Base-by-base conservation (phyloP, 2,113 vertebrate species). In the Microcebus tavaratra region DNA sequence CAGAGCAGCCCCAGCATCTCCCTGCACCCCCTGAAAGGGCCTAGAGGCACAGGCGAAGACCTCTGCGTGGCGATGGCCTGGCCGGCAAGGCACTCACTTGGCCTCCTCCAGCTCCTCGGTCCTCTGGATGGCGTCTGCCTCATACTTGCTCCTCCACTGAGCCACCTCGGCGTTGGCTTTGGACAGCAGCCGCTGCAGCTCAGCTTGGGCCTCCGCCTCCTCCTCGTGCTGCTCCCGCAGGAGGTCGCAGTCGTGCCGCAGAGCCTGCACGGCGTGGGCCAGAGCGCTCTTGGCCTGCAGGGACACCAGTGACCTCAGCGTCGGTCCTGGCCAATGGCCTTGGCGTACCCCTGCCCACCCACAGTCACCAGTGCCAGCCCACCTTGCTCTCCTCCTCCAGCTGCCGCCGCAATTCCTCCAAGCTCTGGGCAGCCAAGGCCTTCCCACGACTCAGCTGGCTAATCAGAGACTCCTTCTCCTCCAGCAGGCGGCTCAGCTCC, bases 301-400 rank as follows among this genome's bases (percentile, higher is more conserved):
- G 92, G 96, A 84, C 78, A 84, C 10, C 45, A 13, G 65, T 23
- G 67, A 31, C 59, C 72, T 96, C 70, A 70, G 75, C 63, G 17
- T 96, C 10, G 20, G 55, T 59, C 70, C 27, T 31, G 88, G n/a
- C n/a, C 3, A 5, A 36, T 21, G 84, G 88, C 87, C 67, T 45
- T 23, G 18, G 53, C 0, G 10, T 23, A 82, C 63, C 59, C 8
- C 75, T 17, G 2, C 20, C 45, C 3, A 6, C 84, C 65, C 0
- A 0, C 18, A 6, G 50, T 18, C 9, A 9, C 67, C 18, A 4
- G 21, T 1, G 2, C 65, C 36, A 0, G 17, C 55, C 48, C 39
- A 99, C 99, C 99, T 99, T 99, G 88, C 98, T 99, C 97, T 99
- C 99, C 91, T 99, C 99, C 50, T 99, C 99, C 96, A 99, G 98